Base-by-base conservation (phyloP, 2,888 invertebrate genomes). In the Orchestes rusci region DNA sequence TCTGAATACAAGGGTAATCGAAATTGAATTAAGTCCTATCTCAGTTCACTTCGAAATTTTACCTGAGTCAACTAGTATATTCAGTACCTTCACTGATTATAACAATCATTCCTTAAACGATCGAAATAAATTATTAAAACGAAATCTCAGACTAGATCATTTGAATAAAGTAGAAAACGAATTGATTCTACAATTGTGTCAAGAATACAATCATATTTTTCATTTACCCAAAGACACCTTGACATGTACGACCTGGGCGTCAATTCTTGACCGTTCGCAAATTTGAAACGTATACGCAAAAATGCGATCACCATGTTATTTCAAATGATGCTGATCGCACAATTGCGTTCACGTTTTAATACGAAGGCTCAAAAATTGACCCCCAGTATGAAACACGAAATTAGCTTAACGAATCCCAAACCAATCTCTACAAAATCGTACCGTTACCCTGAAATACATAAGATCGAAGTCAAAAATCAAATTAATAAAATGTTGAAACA, bases 381-480 rank as follows among this genome's bases (percentile, higher is more conserved):
- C n/a, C n/a, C n/a, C 43, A 23, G 44, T 3, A 32, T 55, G 1
- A 43, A 48, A 37, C 58, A 59, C 36, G 46, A 52, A 32, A 61
- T 62, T n/a, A 45, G 39, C 32, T 52, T 53, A 2, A 54, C 42
- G n/a, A 27, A 45, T 17, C 27, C 12, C 18, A 15, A 8, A 13
- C 60, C 59, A 8, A 54, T 59, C 16, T 43, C 48, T 48, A 41
- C 53, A 2, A 59, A 58, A 51, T 45, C 50, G 2, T 60, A 61
- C 45, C 43, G 59, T 12, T 60, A 53, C 30, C 60, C 57, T 4
- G 45, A 61, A 46, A 39, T 55, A 23, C 56, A 57, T 37, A 59
- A 60, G 49, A 32, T 48, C 12, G 60, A 61, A 50, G 56, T 61
- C n/a, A 37, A 58, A 4, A 51, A 44, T 8, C 59, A 62, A 55